Conservation (phyloP, 2,113 vertebrate species). For the Okapia johnstoni region DNA sequence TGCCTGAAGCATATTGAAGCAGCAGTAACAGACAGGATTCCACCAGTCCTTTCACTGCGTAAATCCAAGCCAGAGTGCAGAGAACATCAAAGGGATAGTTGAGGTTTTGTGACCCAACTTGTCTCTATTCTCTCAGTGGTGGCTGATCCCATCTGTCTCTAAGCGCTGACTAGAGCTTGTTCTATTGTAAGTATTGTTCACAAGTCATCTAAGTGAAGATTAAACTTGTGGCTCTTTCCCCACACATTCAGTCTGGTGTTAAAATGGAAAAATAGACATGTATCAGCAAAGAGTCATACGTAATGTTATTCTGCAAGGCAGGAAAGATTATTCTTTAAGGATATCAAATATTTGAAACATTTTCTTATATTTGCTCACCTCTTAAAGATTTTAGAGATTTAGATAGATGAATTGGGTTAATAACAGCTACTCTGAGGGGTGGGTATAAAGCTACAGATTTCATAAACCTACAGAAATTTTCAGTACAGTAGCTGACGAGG, state of each 20-base stretch:
- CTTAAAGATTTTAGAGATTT: background rate
- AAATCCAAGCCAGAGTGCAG: conserved; percentile 45
- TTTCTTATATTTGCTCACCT: background rate
- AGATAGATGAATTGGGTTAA: background rate
- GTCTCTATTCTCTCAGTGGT: conserved; percentile 55
- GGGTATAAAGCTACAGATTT: background rate
- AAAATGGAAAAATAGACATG: background rate
- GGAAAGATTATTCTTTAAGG: background rate
- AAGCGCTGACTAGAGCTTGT: conserved; percentile 8
- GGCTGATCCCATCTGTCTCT: conserved; percentile 66
- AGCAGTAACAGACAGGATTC: conserved; percentile 15
- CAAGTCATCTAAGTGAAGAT: conserved; percentile 61
- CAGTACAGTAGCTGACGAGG: background rate
- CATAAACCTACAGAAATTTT: background rate
- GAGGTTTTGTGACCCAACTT: conserved; percentile 61
- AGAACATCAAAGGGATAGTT: conserved; percentile 57
- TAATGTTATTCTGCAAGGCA: background rate
- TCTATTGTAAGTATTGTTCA: conserved; percentile 52
- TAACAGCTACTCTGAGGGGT: background rate
- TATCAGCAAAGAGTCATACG: background rate
- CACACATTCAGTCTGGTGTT: conserved; percentile 22
- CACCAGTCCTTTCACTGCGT: conserved; percentile 15
- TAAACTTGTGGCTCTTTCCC: conserved; percentile 37
- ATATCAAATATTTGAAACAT: background rate
- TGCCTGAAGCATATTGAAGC: background rate